These are phyloP conservation scores for Euplexia lucipara DNA, from an alignment of 2,888 invertebrate genomes.

Conservation along the genomic window DNA sequence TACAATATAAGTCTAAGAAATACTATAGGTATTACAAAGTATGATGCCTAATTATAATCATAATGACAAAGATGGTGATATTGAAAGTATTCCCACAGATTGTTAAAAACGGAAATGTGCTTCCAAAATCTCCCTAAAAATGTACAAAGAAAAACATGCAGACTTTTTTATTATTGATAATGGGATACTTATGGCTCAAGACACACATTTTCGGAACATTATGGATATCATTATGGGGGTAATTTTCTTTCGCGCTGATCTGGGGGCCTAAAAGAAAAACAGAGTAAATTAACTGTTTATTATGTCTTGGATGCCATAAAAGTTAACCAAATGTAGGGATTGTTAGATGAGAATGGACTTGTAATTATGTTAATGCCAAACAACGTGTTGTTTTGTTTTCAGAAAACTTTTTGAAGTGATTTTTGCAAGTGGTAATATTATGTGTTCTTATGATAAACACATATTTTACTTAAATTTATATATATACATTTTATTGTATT, in stretches of 20 bases:
- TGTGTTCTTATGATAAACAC: too few relatives aligned
- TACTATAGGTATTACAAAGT: too few relatives aligned
- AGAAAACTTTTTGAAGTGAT: not conserved
- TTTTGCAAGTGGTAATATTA: too few relatives aligned
- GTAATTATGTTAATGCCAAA: not conserved
- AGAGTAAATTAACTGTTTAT: slow-evolving; percentile 31
- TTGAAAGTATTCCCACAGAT: slow-evolving; percentile 19
- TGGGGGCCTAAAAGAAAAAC: slow-evolving; percentile 28
- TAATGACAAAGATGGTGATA: not conserved
- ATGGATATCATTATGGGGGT: slow-evolving; percentile 47
- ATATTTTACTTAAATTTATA: too few relatives aligned
- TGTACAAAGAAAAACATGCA: slow-evolving; percentile 32
- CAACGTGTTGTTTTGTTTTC: not conserved
- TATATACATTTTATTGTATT: too few relatives aligned
- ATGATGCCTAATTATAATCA: not conserved
- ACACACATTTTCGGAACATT: slow-evolving; percentile 47
- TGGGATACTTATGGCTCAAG: slow-evolving; percentile 42
- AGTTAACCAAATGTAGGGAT: slow-evolving; percentile 32
- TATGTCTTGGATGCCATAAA: slow-evolving; percentile 1
- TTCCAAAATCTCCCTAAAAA: slow-evolving; percentile 16
- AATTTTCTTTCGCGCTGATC: slow-evolving; percentile 42
- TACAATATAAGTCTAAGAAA: too few relatives aligned
- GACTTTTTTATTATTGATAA: slow-evolving; percentile 42
- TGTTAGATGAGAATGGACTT: slow-evolving; percentile 19
- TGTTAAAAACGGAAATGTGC: slow-evolving; percentile 25